Base-by-base conservation (phyloP, 2,888 invertebrate genomes). In the Eubasilissa splendida region DNA sequence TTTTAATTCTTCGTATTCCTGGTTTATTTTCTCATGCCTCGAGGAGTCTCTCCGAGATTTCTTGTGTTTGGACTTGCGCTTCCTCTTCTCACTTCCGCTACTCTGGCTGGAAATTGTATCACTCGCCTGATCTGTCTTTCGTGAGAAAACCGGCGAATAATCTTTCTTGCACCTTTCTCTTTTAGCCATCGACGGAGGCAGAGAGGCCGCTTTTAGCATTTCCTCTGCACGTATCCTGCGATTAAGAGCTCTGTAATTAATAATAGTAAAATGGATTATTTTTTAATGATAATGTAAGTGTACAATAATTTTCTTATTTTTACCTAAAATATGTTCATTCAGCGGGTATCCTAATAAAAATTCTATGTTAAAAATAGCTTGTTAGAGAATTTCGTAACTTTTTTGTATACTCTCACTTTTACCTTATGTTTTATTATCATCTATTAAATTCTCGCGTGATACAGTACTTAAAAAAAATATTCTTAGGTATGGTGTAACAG, bases 211-310 rank as follows among this genome's bases (percentile, higher is more conserved):
- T 82, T 92, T 92, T 75, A 95, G 87, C 90, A 95, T 89, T 87
- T 95, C 94, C 84, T 94, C 93, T 0, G 95, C 92, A 80, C 95
- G 89, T 58, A 95, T 92, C 85, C 92, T 93, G 84, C 93, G 93
- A 85, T 93, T 93, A 85, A 94, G 89, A 22, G 91, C 89, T 84
- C 93, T 93, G 84, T 42, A 86, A 85, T 54, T 53, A 70, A 70
- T 54, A 54, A 54, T 22, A 53, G 22, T 1, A 22, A 22, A 22
- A 22, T 22, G 22, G 22, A 22, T 22, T 1, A 22, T 22, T 22
- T 22, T 22, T 22, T 22, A 22, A 22, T 22, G 22, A 22, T 22
- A 22, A 22, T 22, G 22, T 22, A 22, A 22, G 1, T 22, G 1
- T 22, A 22, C 22, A 22, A 22, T 22, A 22, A 22, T 22, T 22